Base-by-base conservation (phyloP, 2,113 vertebrate species). In the Chaenogobius annularis region DNA sequence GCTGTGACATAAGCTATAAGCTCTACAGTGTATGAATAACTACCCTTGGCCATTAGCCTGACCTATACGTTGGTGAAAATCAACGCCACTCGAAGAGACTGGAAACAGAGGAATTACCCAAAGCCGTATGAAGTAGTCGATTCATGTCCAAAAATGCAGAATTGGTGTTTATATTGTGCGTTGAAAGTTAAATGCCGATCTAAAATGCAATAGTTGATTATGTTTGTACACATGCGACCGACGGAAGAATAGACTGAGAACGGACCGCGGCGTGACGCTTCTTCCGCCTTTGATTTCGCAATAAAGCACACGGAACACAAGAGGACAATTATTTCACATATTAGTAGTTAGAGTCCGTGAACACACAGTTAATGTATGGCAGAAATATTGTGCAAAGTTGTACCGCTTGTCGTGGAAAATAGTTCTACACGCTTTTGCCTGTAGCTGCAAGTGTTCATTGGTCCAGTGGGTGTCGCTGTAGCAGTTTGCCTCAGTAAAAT, bases 391-490 rank as follows among this genome's bases (percentile, higher is more conserved):
- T 23, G 3, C n/a, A 55, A 22, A 22, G 54, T 12, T 11, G 20
- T 55, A 1, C 19, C 8, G 10, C 4, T 26, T 13, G 12, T 59
- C 13, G 11, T 26, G 4, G 12, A 14, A 23, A 56, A 56, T 31
- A 23, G 23, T 14, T 26, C 5, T 11, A 26, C 6, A 26, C 22
- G 10, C 11, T 23, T 54, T 54, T 54, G 2, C 7, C 20, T 11
- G 8, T 40, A 7, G 37, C 13, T 58, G 22, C 56, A 59, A 22
- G 11, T 26, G 6, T 13, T 13, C 26, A 7, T 7, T 20, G 7
- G 5, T 15, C 70, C 90, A 68, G 48, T 23, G 83, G 88, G 46
- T 46, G 92, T 74, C 89, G 74, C 84, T 22, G 23, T 77, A 52
- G 0, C 10, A 8, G n/a, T 54, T 3, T 12, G 2, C 0, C 3